Base-by-base conservation (phyloP, 2,888 invertebrate species). In the Gnatocerus cornutus region DNA sequence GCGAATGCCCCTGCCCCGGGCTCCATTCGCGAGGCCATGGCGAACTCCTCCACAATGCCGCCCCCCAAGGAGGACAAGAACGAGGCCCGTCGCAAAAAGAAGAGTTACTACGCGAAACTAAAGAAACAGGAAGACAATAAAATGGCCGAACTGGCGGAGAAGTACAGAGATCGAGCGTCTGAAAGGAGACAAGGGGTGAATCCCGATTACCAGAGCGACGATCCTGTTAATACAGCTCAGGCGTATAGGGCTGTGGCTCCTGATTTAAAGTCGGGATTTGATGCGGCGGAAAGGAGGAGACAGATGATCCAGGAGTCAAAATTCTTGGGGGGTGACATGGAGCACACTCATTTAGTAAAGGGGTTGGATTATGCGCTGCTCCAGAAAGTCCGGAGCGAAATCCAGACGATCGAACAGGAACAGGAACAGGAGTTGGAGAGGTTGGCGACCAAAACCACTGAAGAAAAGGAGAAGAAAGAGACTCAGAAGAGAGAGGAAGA, bases 241-340 rank as follows among this genome's bases (percentile, higher is more conserved):
- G 85, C 85, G 4, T 85, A 85, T 71, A 76, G 97, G 79, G 98
- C 99, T 5, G 98, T 99, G 0, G 99, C 98, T 1, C 98, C 98
- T 0, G 98, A 98, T 87, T 86, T 96, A 9, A 97, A 98, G 82
- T 96, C 97, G 0, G 94, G 96, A 73, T 91, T 94, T 84, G 97
- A 97, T 87, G 97, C 97, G 0, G 98, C 98, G 4, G 98, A 99
- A 85, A 88, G 98, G 43, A 88, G 99, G 58, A 90, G 97, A 56
- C 96, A 98, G 81, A 92, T 98, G 88, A 99, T 99, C 82, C 93
- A 94, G 83, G 99, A 99, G 86, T 99, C 99, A 0, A 99, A 99
- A 86, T 99, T 97, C 86, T 95, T 99, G 87, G 99, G 99, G 83
- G 99, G 99, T 89, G 99, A 99, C 85, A 98, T 99, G 95, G 98